Conservation (phyloP, 2,888 invertebrate genomes). For the Tenthredo scrophulariae region DNA sequence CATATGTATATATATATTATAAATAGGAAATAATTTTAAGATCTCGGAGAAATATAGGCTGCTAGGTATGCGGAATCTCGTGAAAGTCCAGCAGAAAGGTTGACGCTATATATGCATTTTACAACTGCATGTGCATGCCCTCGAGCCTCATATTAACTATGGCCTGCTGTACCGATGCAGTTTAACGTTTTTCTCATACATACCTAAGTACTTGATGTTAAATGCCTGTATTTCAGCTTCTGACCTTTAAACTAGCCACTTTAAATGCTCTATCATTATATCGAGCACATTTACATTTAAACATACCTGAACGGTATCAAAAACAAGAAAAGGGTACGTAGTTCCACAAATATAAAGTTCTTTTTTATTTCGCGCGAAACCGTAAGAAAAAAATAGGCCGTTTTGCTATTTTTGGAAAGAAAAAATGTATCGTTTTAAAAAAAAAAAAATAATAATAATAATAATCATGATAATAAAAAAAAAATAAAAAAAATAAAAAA, state of each 20-base stretch:
- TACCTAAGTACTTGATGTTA: conserved; percentile 4
- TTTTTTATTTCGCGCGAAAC: neutral
- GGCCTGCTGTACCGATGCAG: neutral
- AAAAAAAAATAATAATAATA: neutral
- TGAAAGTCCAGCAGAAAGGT: conserved; percentile 25
- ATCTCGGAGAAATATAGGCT: neutral
- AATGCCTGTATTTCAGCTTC: conserved; percentile 1
- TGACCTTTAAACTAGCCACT: conserved; percentile 24
- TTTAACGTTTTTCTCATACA: conserved; percentile 12
- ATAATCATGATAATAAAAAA: neutral
- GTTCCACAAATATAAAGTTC: neutral
- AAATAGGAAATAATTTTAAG: neutral
- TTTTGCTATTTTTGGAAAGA: neutral
- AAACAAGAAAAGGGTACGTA: neutral
- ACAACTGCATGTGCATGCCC: conserved; percentile 19
- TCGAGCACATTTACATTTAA: conserved; percentile 15
- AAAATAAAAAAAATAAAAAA: neutral
- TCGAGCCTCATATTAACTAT: conserved; percentile 2
- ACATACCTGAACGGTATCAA: neutral
- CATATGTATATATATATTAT: neutral
- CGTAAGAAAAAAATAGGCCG: too few relatives aligned
- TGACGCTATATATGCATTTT: neutral
- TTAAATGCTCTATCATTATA: conserved; percentile 26
- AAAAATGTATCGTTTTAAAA: neutral
- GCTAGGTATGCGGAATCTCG: conserved; percentile 9